These are phyloP conservation scores for Hyposoter didymator DNA, from an alignment of 2,888 invertebrate species.

Conservation along the genomic window DNA sequence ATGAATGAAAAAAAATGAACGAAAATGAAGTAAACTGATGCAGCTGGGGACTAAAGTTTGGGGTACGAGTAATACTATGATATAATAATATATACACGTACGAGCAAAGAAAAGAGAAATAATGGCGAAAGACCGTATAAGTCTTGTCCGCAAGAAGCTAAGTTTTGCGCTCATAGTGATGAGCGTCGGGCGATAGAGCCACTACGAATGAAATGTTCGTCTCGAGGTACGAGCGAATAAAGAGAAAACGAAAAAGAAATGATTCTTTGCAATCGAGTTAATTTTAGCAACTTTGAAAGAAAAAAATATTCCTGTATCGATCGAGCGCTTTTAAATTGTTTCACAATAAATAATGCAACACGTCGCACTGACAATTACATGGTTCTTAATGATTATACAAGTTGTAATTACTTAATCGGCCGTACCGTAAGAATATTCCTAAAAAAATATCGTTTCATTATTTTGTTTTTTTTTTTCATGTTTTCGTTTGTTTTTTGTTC, in stretches of 20 bases:
- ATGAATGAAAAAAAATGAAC: conserved; percentile 72
- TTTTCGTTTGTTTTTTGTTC: conserved; percentile 45
- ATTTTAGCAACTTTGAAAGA: conserved; percentile 25
- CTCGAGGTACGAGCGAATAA: conserved; percentile 41
- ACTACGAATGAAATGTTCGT: conserved; percentile 29
- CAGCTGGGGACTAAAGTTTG: conserved; percentile 64
- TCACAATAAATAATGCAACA: conserved; percentile 64
- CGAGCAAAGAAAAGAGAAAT: conserved; percentile 46
- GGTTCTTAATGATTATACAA: conserved; percentile 59
- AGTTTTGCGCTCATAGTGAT: conserved; percentile 48
- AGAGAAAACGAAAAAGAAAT: conserved; percentile 22
- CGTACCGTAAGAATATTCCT: conserved; percentile 70
- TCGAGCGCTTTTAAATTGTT: conserved; percentile 53
- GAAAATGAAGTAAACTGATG: conserved; percentile 71
- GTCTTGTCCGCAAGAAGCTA: conserved; percentile 55
- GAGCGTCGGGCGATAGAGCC: conserved; percentile 22
- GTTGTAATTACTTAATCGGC: conserved; percentile 65
- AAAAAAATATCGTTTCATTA: conserved; percentile 70
- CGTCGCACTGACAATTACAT: conserved; percentile 66
- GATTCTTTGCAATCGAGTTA: conserved; percentile 23
- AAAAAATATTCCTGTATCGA: conserved; percentile 49
- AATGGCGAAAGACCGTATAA: conserved; percentile 8
- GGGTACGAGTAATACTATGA: conserved; percentile 60
- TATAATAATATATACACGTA: conserved; percentile 74
- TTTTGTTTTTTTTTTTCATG: conserved; percentile 50